Conservation (phyloP, 2,888 invertebrate species). For the Serrognathus titanus region DNA sequence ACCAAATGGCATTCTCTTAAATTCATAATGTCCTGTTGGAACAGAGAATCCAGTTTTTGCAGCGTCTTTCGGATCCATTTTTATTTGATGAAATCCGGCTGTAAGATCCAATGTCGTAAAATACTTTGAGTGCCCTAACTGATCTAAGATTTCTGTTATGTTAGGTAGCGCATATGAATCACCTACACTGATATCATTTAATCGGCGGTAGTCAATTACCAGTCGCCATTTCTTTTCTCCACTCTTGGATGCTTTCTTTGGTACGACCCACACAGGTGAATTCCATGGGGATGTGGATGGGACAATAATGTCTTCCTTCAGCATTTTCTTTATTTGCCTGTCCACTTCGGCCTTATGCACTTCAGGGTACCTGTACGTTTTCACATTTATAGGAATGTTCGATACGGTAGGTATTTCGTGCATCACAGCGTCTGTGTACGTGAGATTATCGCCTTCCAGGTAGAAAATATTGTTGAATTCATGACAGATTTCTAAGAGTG, state of each 20-base stretch:
- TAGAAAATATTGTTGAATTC: conserved; percentile 31
- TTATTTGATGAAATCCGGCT: conserved; percentile 16
- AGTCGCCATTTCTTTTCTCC: conserved; percentile 35
- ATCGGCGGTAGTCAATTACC: conserved; percentile 34
- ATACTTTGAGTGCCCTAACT: conserved; percentile 7
- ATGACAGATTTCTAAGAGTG: conserved; percentile 25
- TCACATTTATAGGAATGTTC: conserved; percentile 26
- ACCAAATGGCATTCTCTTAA: conserved; percentile 27
- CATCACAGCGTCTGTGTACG: conserved; percentile 23
- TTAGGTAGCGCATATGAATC: conserved; percentile 31
- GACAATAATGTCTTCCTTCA: conserved; percentile 30
- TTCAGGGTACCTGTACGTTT: conserved; percentile 33
- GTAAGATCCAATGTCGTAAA: conserved; percentile 10
- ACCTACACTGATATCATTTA: conserved; percentile 30
- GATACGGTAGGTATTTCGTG: conserved; percentile 29
- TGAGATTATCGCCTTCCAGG: conserved; percentile 27
- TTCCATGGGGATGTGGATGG: conserved; percentile 28
- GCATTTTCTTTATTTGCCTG: conserved; percentile 30
- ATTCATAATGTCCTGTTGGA: conserved; percentile 24
- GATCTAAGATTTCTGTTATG: conserved; percentile 13
- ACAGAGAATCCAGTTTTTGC: conserved; percentile 28
- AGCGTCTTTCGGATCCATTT: conserved; percentile 20
- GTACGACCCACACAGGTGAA: conserved; percentile 28
- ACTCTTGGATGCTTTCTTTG: conserved; percentile 26
- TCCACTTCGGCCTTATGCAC: conserved; percentile 33